A percentile compares a stretch with the other conserved stretches of the same genome.
Evolutionary conservation across 2,888 invertebrate species (phyloP).

Genomic region (Rhagonycha fulva): DNA sequence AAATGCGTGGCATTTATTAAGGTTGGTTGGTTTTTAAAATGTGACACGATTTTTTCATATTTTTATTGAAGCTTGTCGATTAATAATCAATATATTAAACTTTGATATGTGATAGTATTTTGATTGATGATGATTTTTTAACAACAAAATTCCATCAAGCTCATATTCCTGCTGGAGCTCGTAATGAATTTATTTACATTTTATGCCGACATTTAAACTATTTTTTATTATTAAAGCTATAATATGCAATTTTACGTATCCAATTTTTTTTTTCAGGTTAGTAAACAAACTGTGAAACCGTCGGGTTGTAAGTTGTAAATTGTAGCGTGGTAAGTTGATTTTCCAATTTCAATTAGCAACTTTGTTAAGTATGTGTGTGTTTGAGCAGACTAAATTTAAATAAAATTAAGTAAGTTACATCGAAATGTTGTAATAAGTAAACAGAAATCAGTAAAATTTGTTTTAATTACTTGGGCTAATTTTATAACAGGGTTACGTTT

Average conservation of each 20-base stretch:
- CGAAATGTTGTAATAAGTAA: not conserved
- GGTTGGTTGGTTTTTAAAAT: not conserved
- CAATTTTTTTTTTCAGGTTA: not conserved
- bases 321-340: not conserved
- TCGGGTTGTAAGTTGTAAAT: not conserved
- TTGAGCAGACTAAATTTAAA: not conserved
- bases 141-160: conserved; percentile 1
- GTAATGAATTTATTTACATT: not conserved
- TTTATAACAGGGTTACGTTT: not conserved
- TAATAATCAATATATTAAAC: not conserved
- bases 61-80: not conserved
- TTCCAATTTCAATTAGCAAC: not conserved
- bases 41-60: not conserved
- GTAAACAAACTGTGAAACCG: not conserved
- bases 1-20: too few species aligned
- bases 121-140: conserved; percentile 3
- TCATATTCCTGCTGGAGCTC: not conserved
- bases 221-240: not conserved
- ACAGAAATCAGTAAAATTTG: not conserved
- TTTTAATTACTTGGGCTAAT: not conserved
- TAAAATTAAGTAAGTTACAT: not conserved
- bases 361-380: not conserved
- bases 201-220: not conserved
- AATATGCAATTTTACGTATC: not conserved
- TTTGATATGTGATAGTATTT: not conserved